phyloP scores from a whole-genome alignment of 2,797 vertebrate genomes.

The Danio kyathit region DNA sequence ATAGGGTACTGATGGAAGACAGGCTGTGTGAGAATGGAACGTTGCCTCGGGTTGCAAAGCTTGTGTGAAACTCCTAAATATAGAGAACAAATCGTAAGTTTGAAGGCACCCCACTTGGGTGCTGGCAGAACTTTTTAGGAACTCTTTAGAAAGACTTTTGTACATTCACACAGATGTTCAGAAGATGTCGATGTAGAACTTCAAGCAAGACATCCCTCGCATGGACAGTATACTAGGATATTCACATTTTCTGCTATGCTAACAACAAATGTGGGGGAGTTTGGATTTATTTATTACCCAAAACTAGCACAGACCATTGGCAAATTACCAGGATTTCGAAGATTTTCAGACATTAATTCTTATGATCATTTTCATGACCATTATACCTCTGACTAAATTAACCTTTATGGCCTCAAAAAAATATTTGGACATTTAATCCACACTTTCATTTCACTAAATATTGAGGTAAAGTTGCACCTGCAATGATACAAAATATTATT shows the following conservation, averaged over 20 bases:
- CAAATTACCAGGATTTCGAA: conserved; percentile 55
- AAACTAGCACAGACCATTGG: conserved; percentile 48
- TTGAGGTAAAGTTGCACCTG: background rate
- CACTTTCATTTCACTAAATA: background rate
- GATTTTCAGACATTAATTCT: conserved; percentile 9
- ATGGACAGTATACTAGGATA: background rate
- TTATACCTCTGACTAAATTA: background rate
- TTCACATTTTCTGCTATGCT: background rate
- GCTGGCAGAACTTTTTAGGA: conserved; percentile 40
- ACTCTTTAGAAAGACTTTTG: conserved; percentile 43
- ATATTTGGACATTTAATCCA: background rate
- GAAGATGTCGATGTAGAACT: conserved; percentile 21
- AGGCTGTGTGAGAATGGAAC: conserved; percentile 4
- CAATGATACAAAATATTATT: background rate
- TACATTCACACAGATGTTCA: conserved; percentile 35
- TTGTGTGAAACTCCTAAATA: conserved; percentile 23
- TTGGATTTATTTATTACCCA: conserved; percentile 16
- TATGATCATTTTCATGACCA: conserved; percentile 24
- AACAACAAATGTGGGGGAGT: background rate
- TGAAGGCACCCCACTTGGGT: background rate
- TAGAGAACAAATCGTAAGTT: conserved; percentile 32
- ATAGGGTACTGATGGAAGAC: conserved; percentile 44
- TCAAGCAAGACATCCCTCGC: conserved; percentile 1
- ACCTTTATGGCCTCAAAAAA: background rate
- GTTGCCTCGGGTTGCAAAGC: conserved; percentile 52